Conservation (phyloP, 1,140 invertebrate genomes). For the Leptopilina boulardi region DNA sequence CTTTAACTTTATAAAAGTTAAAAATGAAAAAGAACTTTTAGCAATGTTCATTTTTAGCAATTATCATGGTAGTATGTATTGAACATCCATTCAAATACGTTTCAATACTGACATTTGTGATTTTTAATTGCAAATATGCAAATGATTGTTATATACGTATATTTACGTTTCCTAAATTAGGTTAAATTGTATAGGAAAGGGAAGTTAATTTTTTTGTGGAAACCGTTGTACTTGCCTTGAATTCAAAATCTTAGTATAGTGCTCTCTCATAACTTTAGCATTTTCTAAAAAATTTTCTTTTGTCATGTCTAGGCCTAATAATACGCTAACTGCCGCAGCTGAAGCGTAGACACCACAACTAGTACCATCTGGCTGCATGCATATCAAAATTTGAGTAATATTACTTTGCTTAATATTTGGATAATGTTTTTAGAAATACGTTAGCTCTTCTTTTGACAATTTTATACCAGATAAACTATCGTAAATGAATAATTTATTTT, state of each 20-base stretch:
- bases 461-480: not conserved
- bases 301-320: not conserved
- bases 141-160: too few relatives aligned
- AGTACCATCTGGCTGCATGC: not conserved
- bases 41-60: too few relatives aligned
- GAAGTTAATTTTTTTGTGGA: not conserved
- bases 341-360: not conserved
- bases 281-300: not conserved
- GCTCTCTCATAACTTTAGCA: not conserved
- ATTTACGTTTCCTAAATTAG: too few relatives aligned
- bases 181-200: too few relatives aligned
- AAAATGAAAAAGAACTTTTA: too few relatives aligned
- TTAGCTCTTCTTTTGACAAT: not conserved
- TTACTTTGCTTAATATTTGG: not conserved
- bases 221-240: not conserved
- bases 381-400: too few relatives aligned
- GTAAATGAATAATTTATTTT: too few relatives aligned
- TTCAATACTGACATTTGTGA: too few relatives aligned
- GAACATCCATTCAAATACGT: too few relatives aligned
- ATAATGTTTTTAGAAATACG: not conserved
- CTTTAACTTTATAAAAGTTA: too few relatives aligned
- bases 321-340: not conserved
- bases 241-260: not conserved
- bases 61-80: too few relatives aligned
- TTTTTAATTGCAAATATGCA: too few relatives aligned